A percentile compares a stretch with the other conserved stretches of the same genome.
Evolutionary conservation across 2,113 vertebrate species (phyloP).

Genomic region (Agapornis roseicollis): DNA sequence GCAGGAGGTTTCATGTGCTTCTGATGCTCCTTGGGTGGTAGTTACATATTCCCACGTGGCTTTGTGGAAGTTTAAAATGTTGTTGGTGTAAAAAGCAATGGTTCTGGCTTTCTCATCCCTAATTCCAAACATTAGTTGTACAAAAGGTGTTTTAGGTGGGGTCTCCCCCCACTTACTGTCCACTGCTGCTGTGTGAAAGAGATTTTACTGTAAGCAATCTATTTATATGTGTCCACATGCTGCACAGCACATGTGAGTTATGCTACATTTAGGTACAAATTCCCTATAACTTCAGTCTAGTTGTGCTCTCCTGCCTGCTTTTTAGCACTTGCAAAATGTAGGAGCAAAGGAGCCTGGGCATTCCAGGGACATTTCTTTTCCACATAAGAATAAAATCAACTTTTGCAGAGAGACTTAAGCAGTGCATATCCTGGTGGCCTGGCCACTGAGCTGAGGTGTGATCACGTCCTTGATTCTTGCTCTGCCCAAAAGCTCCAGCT

Average conservation of each 20-base stretch:
- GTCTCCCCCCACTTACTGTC: background rate
- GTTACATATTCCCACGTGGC: rapidly evolving
- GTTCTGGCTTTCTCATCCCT: background rate
- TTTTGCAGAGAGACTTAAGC: background rate
- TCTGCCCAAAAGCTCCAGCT: background rate
- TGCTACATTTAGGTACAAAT: background rate
- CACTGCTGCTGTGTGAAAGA: background rate
- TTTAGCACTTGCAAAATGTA: background rate
- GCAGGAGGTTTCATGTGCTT: background rate
- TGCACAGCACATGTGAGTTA: background rate
- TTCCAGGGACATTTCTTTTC: background rate
- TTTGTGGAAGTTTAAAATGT: background rate
- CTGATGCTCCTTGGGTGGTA: background rate
- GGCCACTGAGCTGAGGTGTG: background rate
- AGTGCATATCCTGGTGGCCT: background rate
- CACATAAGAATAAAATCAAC: background rate
- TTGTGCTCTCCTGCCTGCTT: background rate
- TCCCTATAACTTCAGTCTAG: background rate
- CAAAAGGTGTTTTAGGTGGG: background rate
- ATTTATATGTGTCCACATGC: background rate
- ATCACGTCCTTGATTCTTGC: background rate
- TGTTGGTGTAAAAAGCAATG: background rate
- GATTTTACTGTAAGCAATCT: background rate
- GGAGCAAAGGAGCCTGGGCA: background rate
- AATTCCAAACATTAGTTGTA: background rate